Evolutionary conservation across 2,797 vertebrate genomes (phyloP).

Genomic region (Pseudocheirus occidentalis): DNA sequence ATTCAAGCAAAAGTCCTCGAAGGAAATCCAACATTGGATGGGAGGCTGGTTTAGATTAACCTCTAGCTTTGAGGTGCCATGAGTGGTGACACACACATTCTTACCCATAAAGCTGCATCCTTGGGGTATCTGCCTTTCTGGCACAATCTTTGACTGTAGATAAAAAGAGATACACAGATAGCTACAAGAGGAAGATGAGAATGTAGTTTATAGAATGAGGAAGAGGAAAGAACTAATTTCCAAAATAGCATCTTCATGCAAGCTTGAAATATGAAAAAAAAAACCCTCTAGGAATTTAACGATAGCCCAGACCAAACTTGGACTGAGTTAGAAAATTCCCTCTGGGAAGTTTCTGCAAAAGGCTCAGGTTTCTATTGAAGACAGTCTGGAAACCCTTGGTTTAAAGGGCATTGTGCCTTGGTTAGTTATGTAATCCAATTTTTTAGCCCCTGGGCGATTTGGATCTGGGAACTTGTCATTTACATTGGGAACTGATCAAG

Average conservation of each 20-base stretch:
- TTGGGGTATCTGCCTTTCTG: not conserved
- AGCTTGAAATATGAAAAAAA: not conserved
- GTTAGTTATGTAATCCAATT: not conserved
- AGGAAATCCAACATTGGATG: not conserved
- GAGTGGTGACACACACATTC: not conserved
- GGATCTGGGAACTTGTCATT: not conserved
- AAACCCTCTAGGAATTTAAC: not conserved
- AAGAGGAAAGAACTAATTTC: not conserved
- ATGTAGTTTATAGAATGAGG: not conserved
- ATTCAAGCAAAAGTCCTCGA: not conserved
- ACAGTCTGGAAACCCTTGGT: not conserved
- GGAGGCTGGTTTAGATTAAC: not conserved
- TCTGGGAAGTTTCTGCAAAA: not conserved
- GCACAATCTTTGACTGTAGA: not conserved
- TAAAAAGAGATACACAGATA: not conserved
- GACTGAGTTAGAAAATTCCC: not conserved
- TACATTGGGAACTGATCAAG: conserved; percentile 28
- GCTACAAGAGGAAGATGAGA: not conserved
- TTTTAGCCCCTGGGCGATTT: not conserved
- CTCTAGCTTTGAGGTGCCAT: not conserved
- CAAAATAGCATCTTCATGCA: not conserved
- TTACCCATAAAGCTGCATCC: not conserved
- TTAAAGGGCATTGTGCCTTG: not conserved
- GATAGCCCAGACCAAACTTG: not conserved
- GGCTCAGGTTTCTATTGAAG: not conserved